Evolutionary conservation across 1,140 invertebrate species (phyloP).

Genomic region (Pseudomyrmex dendroicus): DNA sequence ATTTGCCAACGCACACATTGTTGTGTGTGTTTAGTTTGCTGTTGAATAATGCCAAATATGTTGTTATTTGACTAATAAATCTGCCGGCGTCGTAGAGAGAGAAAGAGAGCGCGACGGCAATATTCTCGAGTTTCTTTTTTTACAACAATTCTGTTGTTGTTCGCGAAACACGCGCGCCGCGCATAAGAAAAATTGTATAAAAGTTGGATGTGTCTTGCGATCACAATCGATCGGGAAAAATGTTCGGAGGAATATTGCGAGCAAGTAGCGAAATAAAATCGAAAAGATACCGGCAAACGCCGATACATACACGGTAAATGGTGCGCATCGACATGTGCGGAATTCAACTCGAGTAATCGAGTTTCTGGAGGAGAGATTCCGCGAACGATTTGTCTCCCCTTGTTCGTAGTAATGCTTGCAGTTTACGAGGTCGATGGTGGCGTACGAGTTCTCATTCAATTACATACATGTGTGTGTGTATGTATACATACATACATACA

Average conservation of each 20-base stretch:
- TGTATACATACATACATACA: no score
- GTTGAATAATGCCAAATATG: not conserved
- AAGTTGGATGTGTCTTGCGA: not conserved
- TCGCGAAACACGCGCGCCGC: not conserved
- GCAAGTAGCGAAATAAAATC: no score
- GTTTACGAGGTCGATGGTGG: conserved; percentile 14
- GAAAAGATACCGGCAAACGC: conserved; percentile 3
- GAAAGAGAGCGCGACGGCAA: no score
- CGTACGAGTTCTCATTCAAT: conserved; percentile 15
- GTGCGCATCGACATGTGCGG: conserved; percentile 15
- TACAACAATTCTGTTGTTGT: not conserved
- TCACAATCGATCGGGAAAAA: not conserved
- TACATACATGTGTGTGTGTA: no score
- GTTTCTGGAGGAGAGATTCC: not conserved
- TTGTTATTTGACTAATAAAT: not conserved
- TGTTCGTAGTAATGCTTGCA: conserved; percentile 9
- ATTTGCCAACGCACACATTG: not conserved
- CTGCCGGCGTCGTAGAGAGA: not conserved
- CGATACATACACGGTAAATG: not conserved
- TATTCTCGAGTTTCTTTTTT: not conserved
- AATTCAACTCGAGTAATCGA: conserved; percentile 26
- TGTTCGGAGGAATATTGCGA: no score
- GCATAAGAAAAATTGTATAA: not conserved
- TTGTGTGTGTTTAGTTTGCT: not conserved
- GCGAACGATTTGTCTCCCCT: conserved; percentile 1